Evolutionary conservation across 2,888 invertebrate genomes (phyloP), one percentile per base, ranked within the genome.

Genomic region (Polymixis lichenea): DNA sequence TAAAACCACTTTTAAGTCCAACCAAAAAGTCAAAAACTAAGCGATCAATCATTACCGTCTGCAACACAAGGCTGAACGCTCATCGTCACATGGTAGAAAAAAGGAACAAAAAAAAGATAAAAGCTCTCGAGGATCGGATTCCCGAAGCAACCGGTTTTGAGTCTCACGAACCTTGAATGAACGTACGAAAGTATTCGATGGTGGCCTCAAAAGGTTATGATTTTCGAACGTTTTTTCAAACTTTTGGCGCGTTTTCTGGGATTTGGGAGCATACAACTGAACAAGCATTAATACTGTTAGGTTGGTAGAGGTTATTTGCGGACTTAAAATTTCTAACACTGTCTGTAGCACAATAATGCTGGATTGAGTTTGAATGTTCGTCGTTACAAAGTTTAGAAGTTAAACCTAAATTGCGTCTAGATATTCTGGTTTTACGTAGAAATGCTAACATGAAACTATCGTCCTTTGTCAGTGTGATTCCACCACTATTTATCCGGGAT

Each of bases 131-230:
- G 85, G 89, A 88, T 88, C 88, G 87, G 75, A 88, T 88, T 88
- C 88, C 88, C 86, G 82, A 80, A 82, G 66, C 81, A 84, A 88
- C 88, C 88, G 88, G 88, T 88, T 88, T 83, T 61, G 71, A 75
- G 80, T 87, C 89, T 84, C 88, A 88, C 88, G 88, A 83, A 77
- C 82, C 76, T 87, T 88, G 87, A 88, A 88, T 88, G 88, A 88
- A 83, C 83, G 78, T 82, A 85, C 81, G 83, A 84, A 87, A 84
- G 88, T 78, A 75, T 81, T 81, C 80, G 84, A 86, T 81, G 82
- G 82, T 84, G 76, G 73, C 62, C 73, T 75, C 66, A 85, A 84
- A 78, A 86, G 78, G 78, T 86, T 86, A 87, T 77, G 84, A 77
- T 73, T 86, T 80, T 82, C 19, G 78, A 72, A 71, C 67, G 73